phyloP scores from a whole-genome alignment of 2,113 vertebrate genomes.

The Coreoperca whiteheadi region DNA sequence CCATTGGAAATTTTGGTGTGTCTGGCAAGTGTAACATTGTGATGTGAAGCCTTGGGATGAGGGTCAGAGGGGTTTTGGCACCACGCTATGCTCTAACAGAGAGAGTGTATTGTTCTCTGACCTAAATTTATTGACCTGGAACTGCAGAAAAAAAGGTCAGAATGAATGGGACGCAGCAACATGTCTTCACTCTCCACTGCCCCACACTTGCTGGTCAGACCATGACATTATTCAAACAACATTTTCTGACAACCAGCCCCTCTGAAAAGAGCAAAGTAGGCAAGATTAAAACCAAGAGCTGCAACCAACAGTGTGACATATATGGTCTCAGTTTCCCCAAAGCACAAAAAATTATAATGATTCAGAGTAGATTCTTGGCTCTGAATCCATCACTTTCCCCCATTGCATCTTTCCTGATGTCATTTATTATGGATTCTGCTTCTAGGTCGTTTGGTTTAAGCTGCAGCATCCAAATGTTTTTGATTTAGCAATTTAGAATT shows the following conservation, averaged over 20 bases:
- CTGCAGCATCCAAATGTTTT: not conserved
- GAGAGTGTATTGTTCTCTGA: slow-evolving; percentile 79
- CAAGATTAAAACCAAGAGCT: not conserved
- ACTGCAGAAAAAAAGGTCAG: slow-evolving; percentile 65
- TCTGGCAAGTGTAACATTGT: slow-evolving; percentile 18
- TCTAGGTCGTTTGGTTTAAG: not conserved
- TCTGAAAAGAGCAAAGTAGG: not conserved
- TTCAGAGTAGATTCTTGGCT: not conserved
- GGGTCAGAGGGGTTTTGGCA: slow-evolving; percentile 64
- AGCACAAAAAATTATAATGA: not conserved
- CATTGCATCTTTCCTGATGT: not conserved
- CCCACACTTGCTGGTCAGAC: slow-evolving; percentile 50
- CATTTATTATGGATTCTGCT: no score
- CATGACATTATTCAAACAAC: slow-evolving; percentile 63
- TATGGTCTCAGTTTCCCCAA: not conserved
- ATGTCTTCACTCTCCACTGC: slow-evolving; percentile 68
- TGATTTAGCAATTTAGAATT: no score
- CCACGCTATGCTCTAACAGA: slow-evolving; percentile 70
- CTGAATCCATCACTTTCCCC: not conserved
- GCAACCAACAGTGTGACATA: not conserved
- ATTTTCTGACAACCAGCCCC: slow-evolving; percentile 44
- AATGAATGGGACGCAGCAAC: slow-evolving; percentile 56
- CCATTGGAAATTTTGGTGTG: not conserved
- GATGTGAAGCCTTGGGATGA: slow-evolving; percentile 48
- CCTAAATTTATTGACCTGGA: slow-evolving; percentile 79